Percentiles rank a stretch among this genome's conserved stretches.
Evolutionary conservation across 2,888 invertebrate species (phyloP).

Genomic region (Criorhina ranunculi): DNA sequence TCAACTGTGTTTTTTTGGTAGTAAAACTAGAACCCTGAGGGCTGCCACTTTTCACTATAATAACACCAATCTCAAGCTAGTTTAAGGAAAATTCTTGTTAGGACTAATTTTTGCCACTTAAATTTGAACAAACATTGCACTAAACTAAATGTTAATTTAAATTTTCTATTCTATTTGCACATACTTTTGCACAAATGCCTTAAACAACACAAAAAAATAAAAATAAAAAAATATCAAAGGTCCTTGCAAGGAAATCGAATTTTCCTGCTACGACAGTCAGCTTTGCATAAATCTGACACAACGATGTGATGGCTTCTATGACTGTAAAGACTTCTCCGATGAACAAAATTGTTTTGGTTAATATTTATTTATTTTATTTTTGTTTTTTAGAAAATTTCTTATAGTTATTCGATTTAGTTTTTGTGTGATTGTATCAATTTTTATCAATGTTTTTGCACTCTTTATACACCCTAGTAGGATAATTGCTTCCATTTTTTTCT

Average conservation of each 20-base stretch:
- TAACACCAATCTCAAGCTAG: no score
- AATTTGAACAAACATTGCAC: neutral
- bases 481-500: neutral
- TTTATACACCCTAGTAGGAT: neutral
- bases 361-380: constrained; percentile 77
- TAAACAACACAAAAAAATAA: neutral
- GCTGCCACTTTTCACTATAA: no score
- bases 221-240: constrained; percentile 78
- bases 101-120: neutral
- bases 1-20: no score
- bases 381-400: neutral
- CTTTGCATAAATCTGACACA: constrained; percentile 91
- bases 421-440: constrained; percentile 56
- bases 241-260: constrained; percentile 88
- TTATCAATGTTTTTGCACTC: constrained; percentile 34
- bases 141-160: neutral
- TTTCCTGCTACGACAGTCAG: constrained; percentile 89
- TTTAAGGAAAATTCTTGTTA: neutral
- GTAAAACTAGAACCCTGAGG: no score
- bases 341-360: constrained; percentile 92
- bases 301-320: constrained; percentile 95
- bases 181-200: constrained; percentile 32
- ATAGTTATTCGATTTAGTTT: constrained; percentile 72
- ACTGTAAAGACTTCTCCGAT: constrained; percentile 95
- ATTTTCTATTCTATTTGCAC: constrained; percentile 28